Conservation (phyloP, 2,113 vertebrate genomes). For the Sinosuthora webbiana region DNA sequence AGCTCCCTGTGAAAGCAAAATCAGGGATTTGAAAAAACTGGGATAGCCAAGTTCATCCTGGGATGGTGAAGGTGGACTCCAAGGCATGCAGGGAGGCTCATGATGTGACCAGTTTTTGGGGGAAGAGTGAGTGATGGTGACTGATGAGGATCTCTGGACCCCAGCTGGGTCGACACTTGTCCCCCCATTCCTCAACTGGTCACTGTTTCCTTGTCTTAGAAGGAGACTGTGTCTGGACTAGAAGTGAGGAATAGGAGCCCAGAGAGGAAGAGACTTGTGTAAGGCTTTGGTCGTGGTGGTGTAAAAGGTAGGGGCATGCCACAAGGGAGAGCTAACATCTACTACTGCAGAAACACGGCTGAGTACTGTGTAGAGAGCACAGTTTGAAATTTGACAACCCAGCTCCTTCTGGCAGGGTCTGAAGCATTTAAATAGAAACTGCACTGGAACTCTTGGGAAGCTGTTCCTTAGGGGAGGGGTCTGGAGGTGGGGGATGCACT, state of each 20-base stretch:
- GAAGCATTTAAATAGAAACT: not conserved
- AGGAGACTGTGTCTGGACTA: not conserved
- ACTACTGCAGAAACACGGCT: not conserved
- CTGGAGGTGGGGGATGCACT: not conserved
- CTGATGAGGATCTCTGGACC: not conserved
- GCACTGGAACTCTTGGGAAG: not conserved
- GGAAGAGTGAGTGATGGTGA: too few species aligned
- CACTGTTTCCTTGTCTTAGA: not conserved
- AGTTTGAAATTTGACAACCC: not conserved
- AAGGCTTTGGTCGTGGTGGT: not conserved
- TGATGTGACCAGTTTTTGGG: rapidly evolving
- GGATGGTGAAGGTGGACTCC: not conserved
- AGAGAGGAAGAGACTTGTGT: not conserved
- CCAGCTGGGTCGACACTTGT: rapidly evolving
- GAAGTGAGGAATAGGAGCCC: not conserved
- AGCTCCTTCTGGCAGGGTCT: not conserved
- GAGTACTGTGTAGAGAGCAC: not conserved
- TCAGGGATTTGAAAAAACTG: not conserved
- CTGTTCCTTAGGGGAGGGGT: not conserved
- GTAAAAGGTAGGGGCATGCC: not conserved
- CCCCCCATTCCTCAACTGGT: not conserved
- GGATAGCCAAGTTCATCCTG: rapidly evolving
- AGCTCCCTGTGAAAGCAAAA: not conserved
- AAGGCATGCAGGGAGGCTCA: not conserved
- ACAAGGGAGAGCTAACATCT: not conserved